phyloP scores from a whole-genome alignment of 1,140 invertebrate genomes.

The Catajapyx aquilonaris region DNA sequence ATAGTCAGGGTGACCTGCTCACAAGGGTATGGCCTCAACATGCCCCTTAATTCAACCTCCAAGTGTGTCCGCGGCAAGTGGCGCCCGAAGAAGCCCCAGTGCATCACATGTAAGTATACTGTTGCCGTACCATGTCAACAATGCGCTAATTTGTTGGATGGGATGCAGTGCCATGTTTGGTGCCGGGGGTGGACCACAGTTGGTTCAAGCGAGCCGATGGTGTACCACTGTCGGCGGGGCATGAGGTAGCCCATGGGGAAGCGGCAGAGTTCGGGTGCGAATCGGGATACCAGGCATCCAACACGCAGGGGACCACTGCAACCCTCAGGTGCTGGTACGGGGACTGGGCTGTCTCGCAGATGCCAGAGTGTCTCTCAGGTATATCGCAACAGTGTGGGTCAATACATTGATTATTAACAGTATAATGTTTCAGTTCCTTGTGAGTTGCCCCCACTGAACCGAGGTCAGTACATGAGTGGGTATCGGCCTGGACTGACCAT shows the following conservation, averaged over 20 bases:
- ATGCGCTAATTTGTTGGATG: neutral
- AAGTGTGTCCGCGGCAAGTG: constrained; percentile 55
- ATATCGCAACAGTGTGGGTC: too few species aligned
- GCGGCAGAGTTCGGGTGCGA: constrained; percentile 39
- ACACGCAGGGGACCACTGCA: constrained; percentile 38
- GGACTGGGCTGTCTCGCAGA: constrained; percentile 46
- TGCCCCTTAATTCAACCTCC: constrained; percentile 47
- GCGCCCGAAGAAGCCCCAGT: constrained; percentile 56
- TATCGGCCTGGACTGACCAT: constrained; percentile 55
- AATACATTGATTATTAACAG: too few species aligned
- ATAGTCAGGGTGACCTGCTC: constrained; percentile 46
- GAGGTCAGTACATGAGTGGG: constrained; percentile 49
- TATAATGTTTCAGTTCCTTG: constrained; percentile 58
- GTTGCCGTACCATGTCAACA: neutral
- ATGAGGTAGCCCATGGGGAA: constrained; percentile 35
- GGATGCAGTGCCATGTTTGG: constrained; percentile 23
- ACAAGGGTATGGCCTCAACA: constrained; percentile 47
- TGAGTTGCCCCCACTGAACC: constrained; percentile 40
- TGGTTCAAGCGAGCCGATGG: constrained; percentile 30
- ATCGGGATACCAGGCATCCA: constrained; percentile 41
- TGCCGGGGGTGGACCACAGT: constrained; percentile 37
- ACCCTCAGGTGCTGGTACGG: constrained; percentile 53
- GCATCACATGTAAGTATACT: constrained; percentile 40
- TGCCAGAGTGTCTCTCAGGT: constrained; percentile 56
- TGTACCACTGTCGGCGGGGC: too few species aligned